Evolutionary conservation across 2,888 invertebrate species (phyloP).

Genomic region (Neoaliturus tenellus): DNA sequence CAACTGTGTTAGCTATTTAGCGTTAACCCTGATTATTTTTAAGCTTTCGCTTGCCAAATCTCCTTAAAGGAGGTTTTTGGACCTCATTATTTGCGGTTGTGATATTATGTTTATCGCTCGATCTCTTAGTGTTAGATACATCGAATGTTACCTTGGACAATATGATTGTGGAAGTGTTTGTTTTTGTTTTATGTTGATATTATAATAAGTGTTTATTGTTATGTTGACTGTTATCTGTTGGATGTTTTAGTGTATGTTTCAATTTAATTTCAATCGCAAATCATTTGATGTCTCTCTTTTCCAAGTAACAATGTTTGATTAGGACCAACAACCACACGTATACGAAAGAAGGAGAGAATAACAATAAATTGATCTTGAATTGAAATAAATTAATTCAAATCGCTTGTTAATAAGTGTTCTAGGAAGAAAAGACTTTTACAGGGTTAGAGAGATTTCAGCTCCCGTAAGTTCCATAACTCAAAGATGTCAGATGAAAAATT

Average conservation of each 20-base stretch:
- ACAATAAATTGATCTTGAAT: no score
- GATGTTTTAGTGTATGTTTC: constrained; percentile 4
- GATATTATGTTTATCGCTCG: constrained; percentile 2
- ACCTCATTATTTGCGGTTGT: constrained; percentile 17
- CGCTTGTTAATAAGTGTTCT: no score
- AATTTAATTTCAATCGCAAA: not conserved
- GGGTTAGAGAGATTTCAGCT: no score
- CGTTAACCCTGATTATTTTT: not conserved
- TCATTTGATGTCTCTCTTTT: not conserved
- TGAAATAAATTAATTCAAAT: no score
- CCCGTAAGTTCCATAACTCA: no score
- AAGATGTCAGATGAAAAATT: no score
- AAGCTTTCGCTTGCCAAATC: not conserved
- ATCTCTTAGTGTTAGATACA: constrained; percentile 16
- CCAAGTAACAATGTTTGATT: constrained; percentile 4
- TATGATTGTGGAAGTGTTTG: constrained; percentile 17
- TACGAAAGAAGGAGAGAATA: no score
- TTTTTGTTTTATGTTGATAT: constrained; percentile 2
- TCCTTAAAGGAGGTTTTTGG: not conserved
- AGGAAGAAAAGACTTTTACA: no score
- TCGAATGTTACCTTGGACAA: constrained; percentile 41
- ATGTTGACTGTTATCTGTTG: constrained; percentile 30
- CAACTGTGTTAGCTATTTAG: not conserved
- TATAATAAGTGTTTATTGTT: constrained; percentile 24
- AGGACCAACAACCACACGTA: no score